These are phyloP conservation scores for Bembecia ichneumoniformis DNA, from an alignment of 2,888 invertebrate genomes.

Conservation along the genomic window DNA sequence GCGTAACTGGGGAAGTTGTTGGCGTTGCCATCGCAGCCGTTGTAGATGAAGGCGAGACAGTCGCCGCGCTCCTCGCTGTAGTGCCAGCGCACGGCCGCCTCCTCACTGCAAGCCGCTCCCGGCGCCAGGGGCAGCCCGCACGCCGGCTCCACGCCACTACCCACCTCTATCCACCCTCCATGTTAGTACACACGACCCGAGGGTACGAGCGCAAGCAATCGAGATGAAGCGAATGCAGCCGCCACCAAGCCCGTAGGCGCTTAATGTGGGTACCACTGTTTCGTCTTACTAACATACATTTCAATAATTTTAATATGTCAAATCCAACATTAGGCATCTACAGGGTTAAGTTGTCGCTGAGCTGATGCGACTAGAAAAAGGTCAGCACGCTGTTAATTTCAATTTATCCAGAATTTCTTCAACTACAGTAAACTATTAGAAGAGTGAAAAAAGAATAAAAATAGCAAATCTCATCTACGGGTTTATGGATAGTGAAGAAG, in stretches of 20 bases:
- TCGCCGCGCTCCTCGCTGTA: slow-evolving; percentile 77
- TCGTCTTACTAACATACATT: too few relatives aligned
- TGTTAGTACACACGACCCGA: slow-evolving; percentile 15
- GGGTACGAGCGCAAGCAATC: slow-evolving; percentile 6
- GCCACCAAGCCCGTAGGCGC: too few relatives aligned
- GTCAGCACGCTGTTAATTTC: too few relatives aligned
- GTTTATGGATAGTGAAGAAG: neutral
- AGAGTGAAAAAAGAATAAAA: neutral
- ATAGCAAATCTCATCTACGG: neutral
- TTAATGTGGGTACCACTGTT: too few relatives aligned
- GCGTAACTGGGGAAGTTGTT: slow-evolving; percentile 86
- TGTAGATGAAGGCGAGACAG: slow-evolving; percentile 86
- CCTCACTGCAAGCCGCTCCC: slow-evolving; percentile 19
- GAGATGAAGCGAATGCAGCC: slow-evolving; percentile 1
- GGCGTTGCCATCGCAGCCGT: slow-evolving; percentile 89
- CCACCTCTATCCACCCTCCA: slow-evolving; percentile 6
- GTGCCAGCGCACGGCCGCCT: slow-evolving; percentile 77
- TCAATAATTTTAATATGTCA: too few relatives aligned
- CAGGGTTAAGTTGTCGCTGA: too few relatives aligned
- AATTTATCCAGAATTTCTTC: too few relatives aligned
- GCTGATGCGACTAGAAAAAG: too few relatives aligned
- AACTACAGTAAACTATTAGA: too few relatives aligned
- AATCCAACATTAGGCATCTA: too few relatives aligned
- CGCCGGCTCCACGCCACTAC: slow-evolving; percentile 34
- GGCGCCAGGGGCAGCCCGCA: slow-evolving; percentile 39